Conservation (phyloP, 2,113 vertebrate genomes). For the Trematocara marginatum region DNA sequence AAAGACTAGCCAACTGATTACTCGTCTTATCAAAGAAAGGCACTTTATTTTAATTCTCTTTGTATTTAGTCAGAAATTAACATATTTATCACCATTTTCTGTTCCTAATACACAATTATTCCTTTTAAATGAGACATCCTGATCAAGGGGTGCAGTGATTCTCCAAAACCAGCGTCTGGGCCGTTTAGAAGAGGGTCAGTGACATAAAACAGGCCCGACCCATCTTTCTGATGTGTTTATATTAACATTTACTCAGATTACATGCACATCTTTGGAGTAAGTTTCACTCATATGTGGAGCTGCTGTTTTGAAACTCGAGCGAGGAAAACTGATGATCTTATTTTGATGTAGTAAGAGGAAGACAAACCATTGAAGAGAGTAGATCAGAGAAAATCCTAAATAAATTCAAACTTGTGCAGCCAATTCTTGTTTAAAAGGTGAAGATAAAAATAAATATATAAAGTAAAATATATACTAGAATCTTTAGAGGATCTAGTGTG, state of each 20-base stretch:
- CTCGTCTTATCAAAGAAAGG: neutral
- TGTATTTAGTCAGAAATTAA: neutral
- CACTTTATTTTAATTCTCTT: neutral
- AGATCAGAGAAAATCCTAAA: neutral
- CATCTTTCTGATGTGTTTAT: neutral
- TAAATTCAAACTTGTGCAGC: rapidly evolving
- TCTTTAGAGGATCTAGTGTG: neutral
- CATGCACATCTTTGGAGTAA: rapidly evolving
- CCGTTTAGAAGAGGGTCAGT: neutral
- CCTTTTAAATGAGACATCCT: neutral
- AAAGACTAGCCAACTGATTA: neutral
- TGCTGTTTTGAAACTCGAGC: neutral
- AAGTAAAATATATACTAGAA: neutral
- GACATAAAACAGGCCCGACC: neutral
- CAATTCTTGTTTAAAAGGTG: neutral
- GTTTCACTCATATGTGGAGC: neutral
- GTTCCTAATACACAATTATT: neutral
- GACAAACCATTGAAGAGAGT: neutral
- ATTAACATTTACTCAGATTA: neutral
- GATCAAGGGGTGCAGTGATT: neutral
- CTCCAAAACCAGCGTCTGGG: neutral
- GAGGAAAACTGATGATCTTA: neutral
- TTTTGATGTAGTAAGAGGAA: neutral
- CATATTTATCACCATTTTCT: neutral
- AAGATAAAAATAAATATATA: rapidly evolving